Base-by-base conservation (phyloP, 1,140 invertebrate genomes). In the Tribolium madens region DNA sequence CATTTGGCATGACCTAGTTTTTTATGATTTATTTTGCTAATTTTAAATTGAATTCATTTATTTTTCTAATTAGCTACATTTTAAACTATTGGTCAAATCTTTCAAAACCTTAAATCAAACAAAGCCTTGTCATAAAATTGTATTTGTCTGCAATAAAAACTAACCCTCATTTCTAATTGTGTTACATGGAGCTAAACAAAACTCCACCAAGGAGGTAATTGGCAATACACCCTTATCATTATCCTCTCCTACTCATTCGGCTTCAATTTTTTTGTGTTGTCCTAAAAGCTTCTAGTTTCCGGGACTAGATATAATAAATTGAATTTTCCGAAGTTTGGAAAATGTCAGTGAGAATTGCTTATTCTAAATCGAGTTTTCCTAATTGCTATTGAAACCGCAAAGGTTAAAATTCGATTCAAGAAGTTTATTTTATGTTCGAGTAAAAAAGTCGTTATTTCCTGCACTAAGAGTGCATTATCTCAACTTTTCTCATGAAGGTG, bases 121-220 rank as follows among this genome's bases (percentile, higher is more conserved):
- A 6, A 21, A 3, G 7, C 3, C 10, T n/a, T 12, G 9, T 12
- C 21, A 17, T 33, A 26, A 36, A 64, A 64, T 64, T 4, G 2
- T 33, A 10, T 64, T 64, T 64, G 57, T 31, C 26, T 12, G 57
- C 31, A 64, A 64, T 64, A 64, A 64, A 64, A 64, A 64, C 57
- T 64, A n/a, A 26, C 15, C 57, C 31, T 33, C 57, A 64, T 64
- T 64, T 64, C 21, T 64, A 64, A 64, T 31, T 33, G 57, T 33
- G 14, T 64, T 64, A 64, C 21, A 33, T 3, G 21, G 26, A 64
- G 3, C 57, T 64, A 64, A 64, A 64, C 57, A 64, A 64, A 64
- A 64, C 26, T 33, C 57, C 12, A 13, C 26, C 26, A 33, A 26
- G 10, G 26, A 12, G 9, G 21, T 64, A 64, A 64, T 64, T 64